Conservation (phyloP, 1,140 invertebrate genomes). For the Tetragnatha versicolor region DNA sequence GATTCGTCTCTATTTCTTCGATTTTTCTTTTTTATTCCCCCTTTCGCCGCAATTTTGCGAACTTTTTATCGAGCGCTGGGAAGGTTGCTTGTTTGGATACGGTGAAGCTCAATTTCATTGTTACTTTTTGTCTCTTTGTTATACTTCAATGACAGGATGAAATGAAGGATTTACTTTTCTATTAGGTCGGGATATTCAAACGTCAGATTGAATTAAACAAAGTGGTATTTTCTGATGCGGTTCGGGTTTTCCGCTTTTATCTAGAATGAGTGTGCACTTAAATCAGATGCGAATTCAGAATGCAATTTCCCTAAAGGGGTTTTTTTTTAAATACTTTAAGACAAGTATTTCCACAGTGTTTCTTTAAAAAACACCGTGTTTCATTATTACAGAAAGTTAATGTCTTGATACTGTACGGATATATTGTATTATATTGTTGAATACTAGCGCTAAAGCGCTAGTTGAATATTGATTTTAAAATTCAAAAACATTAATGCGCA, state of each 20-base stretch:
- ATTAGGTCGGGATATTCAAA: background rate
- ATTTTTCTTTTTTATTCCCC: background rate
- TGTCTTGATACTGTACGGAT: too few relatives aligned
- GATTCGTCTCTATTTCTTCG: conserved; percentile 14
- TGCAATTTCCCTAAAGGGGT: background rate
- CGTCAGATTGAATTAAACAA: conserved; percentile 1
- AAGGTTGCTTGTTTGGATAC: conserved; percentile 2
- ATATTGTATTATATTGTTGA: too few relatives aligned
- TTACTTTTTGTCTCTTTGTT: background rate
- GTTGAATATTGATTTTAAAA: too few relatives aligned
- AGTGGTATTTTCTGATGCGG: background rate
- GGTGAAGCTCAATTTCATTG: background rate
- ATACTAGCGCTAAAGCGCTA: too few relatives aligned
- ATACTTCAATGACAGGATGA: conserved; percentile 1
- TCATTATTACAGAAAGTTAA: too few relatives aligned
- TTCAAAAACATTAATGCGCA: too few relatives aligned
- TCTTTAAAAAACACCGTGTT: background rate
- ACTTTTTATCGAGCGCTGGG: background rate
- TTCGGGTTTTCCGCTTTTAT: too few relatives aligned
- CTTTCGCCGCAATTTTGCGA: background rate
- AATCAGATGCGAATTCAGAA: background rate
- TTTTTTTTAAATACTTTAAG: background rate
- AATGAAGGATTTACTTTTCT: background rate
- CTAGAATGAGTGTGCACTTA: too few relatives aligned
- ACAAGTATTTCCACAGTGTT: background rate